A percentile compares a stretch with the other conserved stretches of the same genome.
Evolutionary conservation across 2,797 vertebrate genomes (phyloP).

Genomic region (Gallinago nigripennis): DNA sequence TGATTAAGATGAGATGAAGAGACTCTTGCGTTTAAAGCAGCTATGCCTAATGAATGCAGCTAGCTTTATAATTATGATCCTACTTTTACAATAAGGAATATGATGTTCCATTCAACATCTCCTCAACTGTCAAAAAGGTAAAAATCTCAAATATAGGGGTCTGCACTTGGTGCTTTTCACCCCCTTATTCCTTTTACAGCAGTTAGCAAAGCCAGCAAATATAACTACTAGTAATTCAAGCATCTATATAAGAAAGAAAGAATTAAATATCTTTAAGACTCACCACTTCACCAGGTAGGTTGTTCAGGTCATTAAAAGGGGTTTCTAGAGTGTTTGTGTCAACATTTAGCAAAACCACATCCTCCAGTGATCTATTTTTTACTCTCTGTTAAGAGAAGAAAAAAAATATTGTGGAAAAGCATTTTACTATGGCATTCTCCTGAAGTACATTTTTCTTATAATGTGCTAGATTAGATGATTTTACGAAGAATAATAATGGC

Average conservation of each 20-base stretch:
- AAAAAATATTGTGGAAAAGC: slow-evolving; percentile 12
- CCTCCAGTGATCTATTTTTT: slow-evolving; percentile 90
- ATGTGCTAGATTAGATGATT: background rate
- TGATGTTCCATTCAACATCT: slow-evolving; percentile 75
- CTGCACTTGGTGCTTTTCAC: slow-evolving; percentile 22
- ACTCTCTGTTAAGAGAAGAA: slow-evolving; percentile 82
- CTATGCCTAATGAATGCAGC: slow-evolving; percentile 86
- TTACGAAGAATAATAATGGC: background rate
- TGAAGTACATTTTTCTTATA: background rate
- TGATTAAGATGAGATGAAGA: slow-evolving; percentile 93
- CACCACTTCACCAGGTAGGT: slow-evolving; percentile 95
- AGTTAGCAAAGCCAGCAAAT: slow-evolving; percentile 24
- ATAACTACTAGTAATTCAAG: slow-evolving; percentile 18
- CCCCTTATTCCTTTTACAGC: slow-evolving; percentile 29
- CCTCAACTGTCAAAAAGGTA: slow-evolving; percentile 77
- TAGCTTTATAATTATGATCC: slow-evolving; percentile 81
- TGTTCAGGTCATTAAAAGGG: slow-evolving; percentile 91
- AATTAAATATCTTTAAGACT: slow-evolving; percentile 71
- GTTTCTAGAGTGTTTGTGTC: slow-evolving; percentile 96
- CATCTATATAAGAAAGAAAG: background rate
- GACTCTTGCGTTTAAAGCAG: slow-evolving; percentile 80
- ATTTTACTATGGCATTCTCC: background rate
- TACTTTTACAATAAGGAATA: slow-evolving; percentile 82
- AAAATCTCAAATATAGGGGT: slow-evolving; percentile 52
- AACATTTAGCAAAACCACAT: slow-evolving; percentile 95